phyloP scores from a whole-genome alignment of 2,888 invertebrate species.

The Drosophila stalkeri region DNA sequence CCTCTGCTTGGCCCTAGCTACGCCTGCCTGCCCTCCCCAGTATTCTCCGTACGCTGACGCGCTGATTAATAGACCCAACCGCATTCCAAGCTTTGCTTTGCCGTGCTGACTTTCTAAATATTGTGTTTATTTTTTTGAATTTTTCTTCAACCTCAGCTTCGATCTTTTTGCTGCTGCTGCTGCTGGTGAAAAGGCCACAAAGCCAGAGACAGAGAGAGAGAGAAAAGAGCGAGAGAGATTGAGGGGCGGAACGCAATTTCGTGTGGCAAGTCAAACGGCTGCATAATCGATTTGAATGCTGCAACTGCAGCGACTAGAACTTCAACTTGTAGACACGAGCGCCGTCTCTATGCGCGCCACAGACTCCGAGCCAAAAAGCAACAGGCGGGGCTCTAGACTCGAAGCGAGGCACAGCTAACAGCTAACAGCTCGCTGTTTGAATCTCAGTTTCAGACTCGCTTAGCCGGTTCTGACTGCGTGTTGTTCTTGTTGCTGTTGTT shows the following conservation, averaged over 20 bases:
- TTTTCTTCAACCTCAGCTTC: conserved; percentile 39
- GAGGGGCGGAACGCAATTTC: conserved; percentile 47
- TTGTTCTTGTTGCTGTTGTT: conserved; percentile 30
- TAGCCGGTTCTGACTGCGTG: conserved; percentile 75
- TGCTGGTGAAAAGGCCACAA: conserved; percentile 52
- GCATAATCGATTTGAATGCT: conserved; percentile 78
- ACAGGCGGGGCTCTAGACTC: conserved; percentile 39
- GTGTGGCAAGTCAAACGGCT: conserved; percentile 54
- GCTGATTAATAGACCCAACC: conserved; percentile 80
- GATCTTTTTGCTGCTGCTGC: conserved; percentile 47
- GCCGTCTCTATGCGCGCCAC: conserved; percentile 18
- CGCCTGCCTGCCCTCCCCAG: background rate
- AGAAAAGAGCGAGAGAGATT: background rate
- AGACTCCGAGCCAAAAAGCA: conserved; percentile 13
- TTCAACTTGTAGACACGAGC: conserved; percentile 21
- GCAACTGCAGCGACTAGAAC: conserved; percentile 49
- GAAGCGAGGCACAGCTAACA: conserved; percentile 18
- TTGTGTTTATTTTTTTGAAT: conserved; percentile 39
- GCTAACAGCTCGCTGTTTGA: conserved; percentile 8
- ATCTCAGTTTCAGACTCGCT: conserved; percentile 66
- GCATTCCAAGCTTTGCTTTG: conserved; percentile 73
- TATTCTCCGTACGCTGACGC: conserved; percentile 42
- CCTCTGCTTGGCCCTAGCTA: conserved; percentile 38
- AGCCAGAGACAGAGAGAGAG: conserved; percentile 1
- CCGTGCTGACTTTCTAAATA: conserved; percentile 74